Base-by-base conservation (phyloP, 1,140 invertebrate species). In the Hycleus phaleratus region DNA sequence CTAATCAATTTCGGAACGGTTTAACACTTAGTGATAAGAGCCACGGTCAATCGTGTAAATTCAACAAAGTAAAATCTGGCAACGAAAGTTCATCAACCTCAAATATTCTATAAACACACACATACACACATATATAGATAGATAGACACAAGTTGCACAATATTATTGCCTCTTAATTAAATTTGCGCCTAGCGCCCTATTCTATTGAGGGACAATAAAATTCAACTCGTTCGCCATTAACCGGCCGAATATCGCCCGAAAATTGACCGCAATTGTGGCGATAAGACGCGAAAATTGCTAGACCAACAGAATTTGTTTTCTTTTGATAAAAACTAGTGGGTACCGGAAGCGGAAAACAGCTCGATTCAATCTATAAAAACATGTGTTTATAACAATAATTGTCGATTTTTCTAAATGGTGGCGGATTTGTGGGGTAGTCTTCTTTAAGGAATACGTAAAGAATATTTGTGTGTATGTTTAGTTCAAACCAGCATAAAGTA, bases 1-100 rank as follows among this genome's bases (percentile, higher is more conserved):
- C 9, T 54, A 59, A 54, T 59, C 58, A 58, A 58, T 58, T 58
- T 58, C 32, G 57, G 57, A 58, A 53, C 38, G 49, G 42, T 48
- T 49, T 38, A 46, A 53, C 50, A 58, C 56, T 58, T 48, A 46
- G 52, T 56, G 51, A 64, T 66, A 64, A 63, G 50, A 39, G 44
- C 45, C 26, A 56, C 59, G 62, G 60, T 65, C 63, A 65, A 61
- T 62, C 62, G 61, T 32, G 32, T 68, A 68, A 66, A 65, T 65
- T 68, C 53, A 63, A 63, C 55, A 65, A 59, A 67, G 54, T 62
- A 58, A 67, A 65, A 65, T 67, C 59, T 64, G 58, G 61, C 65
- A 54, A 18, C 18, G 18, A 18, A 57, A 44, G 60, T 56, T 62
- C 65, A 48, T 44, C 49, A 60, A 65, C 56, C 65, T 39, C 43